Conservation (phyloP, 2,113 vertebrate species). For the Chaetodon auriga region DNA sequence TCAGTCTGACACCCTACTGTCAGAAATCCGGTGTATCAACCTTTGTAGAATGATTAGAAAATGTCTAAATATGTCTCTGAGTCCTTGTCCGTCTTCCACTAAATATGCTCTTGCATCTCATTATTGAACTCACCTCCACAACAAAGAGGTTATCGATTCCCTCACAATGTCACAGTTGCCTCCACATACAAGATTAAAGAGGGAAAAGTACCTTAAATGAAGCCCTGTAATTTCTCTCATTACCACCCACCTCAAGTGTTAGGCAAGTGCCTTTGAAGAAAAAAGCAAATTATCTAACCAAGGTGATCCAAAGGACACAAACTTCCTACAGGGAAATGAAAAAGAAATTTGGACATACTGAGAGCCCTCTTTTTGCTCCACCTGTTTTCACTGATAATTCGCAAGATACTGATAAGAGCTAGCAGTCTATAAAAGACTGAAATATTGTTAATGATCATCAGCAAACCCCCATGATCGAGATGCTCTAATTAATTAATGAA, state of each 20-base stretch:
- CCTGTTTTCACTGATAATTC: slow-evolving; percentile 28
- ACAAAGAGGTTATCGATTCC: slow-evolving; percentile 68
- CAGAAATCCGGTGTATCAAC: no score
- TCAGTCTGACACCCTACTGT: not conserved
- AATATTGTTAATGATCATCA: not conserved
- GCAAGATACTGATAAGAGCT: slow-evolving; percentile 9
- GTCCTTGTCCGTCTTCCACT: not conserved
- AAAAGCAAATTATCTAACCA: slow-evolving; percentile 47
- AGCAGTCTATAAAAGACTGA: not conserved
- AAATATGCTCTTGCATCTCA: slow-evolving; percentile 49
- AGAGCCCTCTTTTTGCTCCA: slow-evolving; percentile 6
- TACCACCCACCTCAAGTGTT: slow-evolving; percentile 50
- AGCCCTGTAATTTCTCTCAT: slow-evolving; percentile 68
- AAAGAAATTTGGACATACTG: slow-evolving; percentile 26
- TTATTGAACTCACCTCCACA: slow-evolving; percentile 50
- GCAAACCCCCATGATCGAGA: not conserved
- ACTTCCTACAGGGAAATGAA: slow-evolving; percentile 40
- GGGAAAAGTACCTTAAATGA: slow-evolving; percentile 51
- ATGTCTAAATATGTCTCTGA: slow-evolving; percentile 6
- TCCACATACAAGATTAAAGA: slow-evolving; percentile 53
- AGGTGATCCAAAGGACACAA: slow-evolving; percentile 66
- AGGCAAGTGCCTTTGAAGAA: slow-evolving; percentile 56
- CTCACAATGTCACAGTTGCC: slow-evolving; percentile 48
- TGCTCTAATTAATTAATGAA: slow-evolving; percentile 9
- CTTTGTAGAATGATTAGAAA: slow-evolving; percentile 18